Percentiles rank a stretch among this genome's conserved stretches.
phyloP scores from a whole-genome alignment of 2,113 vertebrate genomes.

The Ginglymostoma cirratum region DNA sequence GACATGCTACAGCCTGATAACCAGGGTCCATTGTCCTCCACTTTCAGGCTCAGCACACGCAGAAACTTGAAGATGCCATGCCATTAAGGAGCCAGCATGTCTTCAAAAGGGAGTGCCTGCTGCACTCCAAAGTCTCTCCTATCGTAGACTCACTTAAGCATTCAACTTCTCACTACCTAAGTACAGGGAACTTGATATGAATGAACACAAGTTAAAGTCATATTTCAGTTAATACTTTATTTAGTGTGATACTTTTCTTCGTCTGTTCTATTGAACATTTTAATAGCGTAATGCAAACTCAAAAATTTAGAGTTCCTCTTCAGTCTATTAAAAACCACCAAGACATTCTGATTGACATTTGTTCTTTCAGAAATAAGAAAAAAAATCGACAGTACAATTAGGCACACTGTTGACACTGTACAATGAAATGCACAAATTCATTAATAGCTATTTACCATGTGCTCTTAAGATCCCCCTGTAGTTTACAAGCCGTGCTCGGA shows the following conservation, averaged over 20 bases:
- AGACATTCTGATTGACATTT: slow-evolving; percentile 68
- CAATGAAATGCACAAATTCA: slow-evolving; percentile 84
- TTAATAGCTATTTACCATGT: slow-evolving; percentile 66
- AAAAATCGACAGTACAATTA: slow-evolving; percentile 78
- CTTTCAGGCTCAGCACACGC: too few relatives aligned
- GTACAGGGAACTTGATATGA: slow-evolving; percentile 17
- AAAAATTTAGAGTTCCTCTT: slow-evolving; percentile 66
- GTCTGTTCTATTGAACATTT: slow-evolving; percentile 74
- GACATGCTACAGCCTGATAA: too few relatives aligned
- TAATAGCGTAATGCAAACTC: slow-evolving; percentile 80
- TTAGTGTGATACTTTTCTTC: slow-evolving; percentile 81
- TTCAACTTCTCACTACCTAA: too few relatives aligned
- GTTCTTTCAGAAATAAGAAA: slow-evolving; percentile 61
- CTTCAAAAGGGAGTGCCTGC: too few relatives aligned
- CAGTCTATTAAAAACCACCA: slow-evolving; percentile 70
- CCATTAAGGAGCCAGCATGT: too few relatives aligned
- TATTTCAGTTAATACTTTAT: slow-evolving; percentile 90
- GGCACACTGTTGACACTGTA: slow-evolving; percentile 96
- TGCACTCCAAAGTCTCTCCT: too few relatives aligned
- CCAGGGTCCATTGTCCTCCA: too few relatives aligned
- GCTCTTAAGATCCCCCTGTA: slow-evolving; percentile 60
- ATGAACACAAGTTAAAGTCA: slow-evolving; percentile 41
- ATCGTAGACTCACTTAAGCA: too few relatives aligned
- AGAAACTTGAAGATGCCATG: too few relatives aligned
- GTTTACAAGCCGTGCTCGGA: slow-evolving; percentile 55